phyloP scores from a whole-genome alignment of 2,888 invertebrate species.

The Dolichomitus sp. region DNA sequence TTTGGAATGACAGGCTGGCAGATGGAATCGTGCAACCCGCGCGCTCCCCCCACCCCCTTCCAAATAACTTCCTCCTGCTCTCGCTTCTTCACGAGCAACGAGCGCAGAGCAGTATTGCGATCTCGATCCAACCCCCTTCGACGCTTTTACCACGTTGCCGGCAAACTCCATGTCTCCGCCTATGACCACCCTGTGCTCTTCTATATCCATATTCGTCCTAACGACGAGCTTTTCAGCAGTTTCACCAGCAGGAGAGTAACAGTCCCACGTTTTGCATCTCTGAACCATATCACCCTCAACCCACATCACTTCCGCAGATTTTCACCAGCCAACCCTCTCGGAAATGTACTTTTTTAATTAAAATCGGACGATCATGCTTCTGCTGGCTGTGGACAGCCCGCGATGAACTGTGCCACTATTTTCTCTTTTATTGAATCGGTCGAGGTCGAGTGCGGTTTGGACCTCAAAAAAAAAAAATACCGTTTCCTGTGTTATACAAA shows the following conservation, averaged over 20 bases:
- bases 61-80: conserved; percentile 70
- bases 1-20: conserved; percentile 87
- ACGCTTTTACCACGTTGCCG: conserved; percentile 75
- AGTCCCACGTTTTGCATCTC: conserved; percentile 44
- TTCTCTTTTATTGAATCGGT: conserved; percentile 74
- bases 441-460: conserved; percentile 34
- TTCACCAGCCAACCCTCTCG: conserved; percentile 42
- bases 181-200: conserved; percentile 86
- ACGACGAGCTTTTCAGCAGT: conserved; percentile 55
- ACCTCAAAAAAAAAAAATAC: conserved; percentile 51
- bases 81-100: conserved; percentile 45
- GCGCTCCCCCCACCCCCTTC: conserved; percentile 79
- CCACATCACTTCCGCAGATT: conserved; percentile 51
- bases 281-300: conserved; percentile 48
- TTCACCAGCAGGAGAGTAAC: conserved; percentile 50
- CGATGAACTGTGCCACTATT: conserved; percentile 62
- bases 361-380: conserved; percentile 72
- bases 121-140: conserved; percentile 79
- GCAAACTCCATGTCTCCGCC: conserved; percentile 82
- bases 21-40: conserved; percentile 86
- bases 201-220: conserved; percentile 87
- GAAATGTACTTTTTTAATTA: conserved; percentile 76
- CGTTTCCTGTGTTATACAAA: neutral
- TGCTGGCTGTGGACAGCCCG: conserved; percentile 45
- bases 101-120: conserved; percentile 66